Evolutionary conservation across 1,140 invertebrate genomes (phyloP), one percentile per base, ranked within the genome.

Genomic region (Drosophila elegans): DNA sequence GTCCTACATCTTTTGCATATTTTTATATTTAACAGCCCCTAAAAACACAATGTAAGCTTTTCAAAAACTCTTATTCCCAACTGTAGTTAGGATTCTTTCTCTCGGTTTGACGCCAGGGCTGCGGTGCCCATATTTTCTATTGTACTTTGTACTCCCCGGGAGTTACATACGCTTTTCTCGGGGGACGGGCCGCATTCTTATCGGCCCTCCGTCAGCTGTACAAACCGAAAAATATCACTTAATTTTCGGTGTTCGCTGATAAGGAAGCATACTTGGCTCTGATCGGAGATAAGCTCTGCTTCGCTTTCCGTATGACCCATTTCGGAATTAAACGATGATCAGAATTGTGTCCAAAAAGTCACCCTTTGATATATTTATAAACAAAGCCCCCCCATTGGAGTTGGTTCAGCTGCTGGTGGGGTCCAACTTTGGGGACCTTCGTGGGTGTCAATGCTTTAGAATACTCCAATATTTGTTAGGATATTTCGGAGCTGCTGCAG

Each of bases 211-310:
- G 80, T 84, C 81, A 83, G 80, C 80, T 83, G 80, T 72, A 74
- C 80, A 82, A 83, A 85, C 77, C 74, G 45, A 83, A 84, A 68
- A 71, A 75, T 74, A 85, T 81, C 62, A 75, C 63, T 78, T 78
- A 74, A 82, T 80, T 74, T 85, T 67, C 52, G 74, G 76, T 76
- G 69, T 62, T 57, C 53, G 5, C 36, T 39, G 82, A 85, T 85
- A 85, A 72, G 60, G 56, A 49, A 36, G 16, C 54, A 48, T 36
- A 73, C 74, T 72, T 64, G 41, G 60, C 42, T 55, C 13, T 25
- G 68, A 71, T 71, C 67, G 53, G 44, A 49, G 67, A 71, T 71
- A 71, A 42, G 49, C 4, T 10, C 21, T 12, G 59, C 27, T 57
- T 10, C 60, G 39, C 21, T 36, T 49, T 66, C 56, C 27, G 60